Percentiles rank a stretch among this genome's conserved stretches.
These are phyloP conservation scores for Dermochelys coriacea DNA, from an alignment of 2,797 vertebrate species.

Conservation along the genomic window DNA sequence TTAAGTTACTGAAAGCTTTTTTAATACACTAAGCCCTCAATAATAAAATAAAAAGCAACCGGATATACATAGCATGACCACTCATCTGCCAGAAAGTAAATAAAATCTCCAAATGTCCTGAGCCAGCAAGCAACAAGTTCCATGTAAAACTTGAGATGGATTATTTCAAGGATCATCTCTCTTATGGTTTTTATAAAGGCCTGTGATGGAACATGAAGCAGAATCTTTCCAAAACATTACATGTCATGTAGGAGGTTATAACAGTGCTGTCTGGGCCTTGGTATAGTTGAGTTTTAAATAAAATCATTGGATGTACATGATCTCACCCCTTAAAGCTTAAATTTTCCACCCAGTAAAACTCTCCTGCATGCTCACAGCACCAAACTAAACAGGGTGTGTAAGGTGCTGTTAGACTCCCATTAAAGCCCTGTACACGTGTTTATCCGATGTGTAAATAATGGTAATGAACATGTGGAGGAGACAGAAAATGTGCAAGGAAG, in stretches of 20 bases:
- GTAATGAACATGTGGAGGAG: neutral
- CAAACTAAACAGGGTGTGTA: neutral
- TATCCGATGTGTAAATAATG: neutral
- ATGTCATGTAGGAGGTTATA: neutral
- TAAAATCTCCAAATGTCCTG: neutral
- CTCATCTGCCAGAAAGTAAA: neutral
- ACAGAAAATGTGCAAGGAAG: neutral
- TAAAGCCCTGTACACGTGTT: neutral
- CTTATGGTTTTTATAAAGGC: neutral
- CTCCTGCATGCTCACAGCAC: neutral
- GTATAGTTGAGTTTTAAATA: neutral
- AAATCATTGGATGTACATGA: neutral
- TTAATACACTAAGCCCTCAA: neutral
- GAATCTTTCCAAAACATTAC: neutral
- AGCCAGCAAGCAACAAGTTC: constrained; percentile 25
- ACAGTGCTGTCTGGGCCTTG: neutral
- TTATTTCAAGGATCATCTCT: neutral
- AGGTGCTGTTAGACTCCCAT: neutral
- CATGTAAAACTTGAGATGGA: neutral
- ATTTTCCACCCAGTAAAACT: neutral
- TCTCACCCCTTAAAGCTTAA: neutral
- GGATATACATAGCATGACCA: constrained; percentile 2
- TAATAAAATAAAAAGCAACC: neutral
- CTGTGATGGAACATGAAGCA: neutral
- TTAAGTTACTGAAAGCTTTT: neutral